Conservation (phyloP, 2,797 vertebrate genomes). For the Gobio occitaniae region DNA sequence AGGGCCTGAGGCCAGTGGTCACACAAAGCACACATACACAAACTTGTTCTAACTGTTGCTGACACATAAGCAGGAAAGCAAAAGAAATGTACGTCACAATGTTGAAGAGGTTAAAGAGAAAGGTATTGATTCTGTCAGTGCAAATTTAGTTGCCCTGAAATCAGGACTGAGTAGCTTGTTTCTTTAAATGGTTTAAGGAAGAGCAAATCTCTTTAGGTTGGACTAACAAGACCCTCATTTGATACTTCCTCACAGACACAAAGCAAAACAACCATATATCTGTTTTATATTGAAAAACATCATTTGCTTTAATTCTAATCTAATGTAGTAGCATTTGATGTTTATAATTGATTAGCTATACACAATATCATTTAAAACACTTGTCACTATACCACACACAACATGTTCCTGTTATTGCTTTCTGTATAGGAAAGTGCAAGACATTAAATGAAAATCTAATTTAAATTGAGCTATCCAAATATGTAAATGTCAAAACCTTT, state of each 20-base stretch:
- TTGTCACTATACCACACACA: background rate
- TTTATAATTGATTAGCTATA: background rate
- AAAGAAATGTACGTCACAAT: conserved; percentile 37
- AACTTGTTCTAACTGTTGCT: background rate
- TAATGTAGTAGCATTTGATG: background rate
- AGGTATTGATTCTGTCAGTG: conserved; percentile 50
- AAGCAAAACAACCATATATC: background rate
- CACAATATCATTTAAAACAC: background rate
- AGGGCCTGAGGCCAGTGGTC: background rate
- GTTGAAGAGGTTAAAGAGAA: conserved; percentile 32
- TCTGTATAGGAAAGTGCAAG: background rate
- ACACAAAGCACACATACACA: conserved; percentile 8
- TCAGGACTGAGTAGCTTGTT: conserved; percentile 21
- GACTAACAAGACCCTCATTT: conserved; percentile 18
- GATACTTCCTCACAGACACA: background rate
- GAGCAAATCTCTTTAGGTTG: conserved; percentile 35
- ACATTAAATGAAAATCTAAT: conserved; percentile 17
- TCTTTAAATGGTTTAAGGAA: conserved; percentile 47
- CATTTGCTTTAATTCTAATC: background rate
- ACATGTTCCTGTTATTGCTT: background rate
- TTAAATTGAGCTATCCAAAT: background rate
- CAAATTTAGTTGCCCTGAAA: conserved; percentile 39
- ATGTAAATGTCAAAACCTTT: conserved; percentile 7
- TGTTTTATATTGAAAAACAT: conserved; percentile 1
- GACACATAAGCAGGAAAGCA: conserved; percentile 12